phyloP scores from a whole-genome alignment of 92 coral and sea anemone genomes.

The Isaurus tuberculatus region DNA sequence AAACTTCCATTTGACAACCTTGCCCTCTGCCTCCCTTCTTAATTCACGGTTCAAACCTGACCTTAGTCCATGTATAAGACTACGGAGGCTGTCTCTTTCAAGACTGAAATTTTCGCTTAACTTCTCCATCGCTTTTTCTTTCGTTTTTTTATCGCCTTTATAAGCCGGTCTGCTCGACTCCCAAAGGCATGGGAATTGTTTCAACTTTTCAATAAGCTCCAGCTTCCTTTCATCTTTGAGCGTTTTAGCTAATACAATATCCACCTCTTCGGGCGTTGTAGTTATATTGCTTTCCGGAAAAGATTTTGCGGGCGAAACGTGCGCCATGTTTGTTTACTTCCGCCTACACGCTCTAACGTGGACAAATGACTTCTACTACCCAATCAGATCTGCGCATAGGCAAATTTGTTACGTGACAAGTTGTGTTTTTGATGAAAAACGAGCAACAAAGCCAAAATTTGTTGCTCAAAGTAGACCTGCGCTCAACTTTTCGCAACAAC shows the following conservation, averaged over 20 bases:
- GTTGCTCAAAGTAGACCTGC: slow-evolving; percentile 46
- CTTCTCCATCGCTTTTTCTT: slow-evolving; percentile 41
- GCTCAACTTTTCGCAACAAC: slow-evolving; percentile 41
- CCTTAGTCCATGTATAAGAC: slow-evolving; percentile 54
- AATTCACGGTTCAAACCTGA: slow-evolving; percentile 51
- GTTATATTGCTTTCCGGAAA: slow-evolving; percentile 44
- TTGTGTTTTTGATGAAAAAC: slow-evolving; percentile 44
- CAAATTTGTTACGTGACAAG: slow-evolving; percentile 36
- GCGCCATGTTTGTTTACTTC: slow-evolving; percentile 37
- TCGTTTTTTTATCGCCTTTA: slow-evolving; percentile 38
- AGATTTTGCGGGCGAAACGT: slow-evolving; percentile 31
- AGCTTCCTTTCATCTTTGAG: slow-evolving; percentile 20
- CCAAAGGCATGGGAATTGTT: slow-evolving; percentile 21
- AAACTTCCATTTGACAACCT: slow-evolving; percentile 45
- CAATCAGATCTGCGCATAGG: slow-evolving; percentile 46
- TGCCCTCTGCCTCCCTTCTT: slow-evolving; percentile 43
- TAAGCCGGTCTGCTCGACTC: not conserved
- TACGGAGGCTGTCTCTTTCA: slow-evolving; percentile 38
- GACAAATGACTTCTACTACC: slow-evolving; percentile 33
- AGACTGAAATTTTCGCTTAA: slow-evolving; percentile 11
- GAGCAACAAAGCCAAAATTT: slow-evolving; percentile 47
- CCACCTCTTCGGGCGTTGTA: slow-evolving; percentile 32
- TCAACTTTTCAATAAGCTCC: slow-evolving; percentile 1
- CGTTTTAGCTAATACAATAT: slow-evolving; percentile 1
- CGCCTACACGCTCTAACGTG: slow-evolving; percentile 14